Conservation (phyloP, 2,888 invertebrate species). For the Patella pellucida region DNA sequence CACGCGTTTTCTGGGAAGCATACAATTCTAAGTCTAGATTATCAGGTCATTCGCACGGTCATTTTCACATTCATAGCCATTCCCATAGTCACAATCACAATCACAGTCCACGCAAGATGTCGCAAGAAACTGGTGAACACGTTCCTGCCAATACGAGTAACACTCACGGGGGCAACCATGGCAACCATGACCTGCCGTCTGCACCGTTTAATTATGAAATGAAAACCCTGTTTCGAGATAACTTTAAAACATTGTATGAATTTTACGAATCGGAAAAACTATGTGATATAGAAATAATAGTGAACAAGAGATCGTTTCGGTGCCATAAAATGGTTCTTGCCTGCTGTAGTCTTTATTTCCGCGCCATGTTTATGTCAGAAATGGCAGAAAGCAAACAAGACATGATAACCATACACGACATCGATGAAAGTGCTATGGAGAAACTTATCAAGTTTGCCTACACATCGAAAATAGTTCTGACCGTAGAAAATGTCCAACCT, state of each 20-base stretch:
- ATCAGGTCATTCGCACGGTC: neutral
- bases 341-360: constrained; percentile 72
- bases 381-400: constrained; percentile 68
- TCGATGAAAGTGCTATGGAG: constrained; percentile 66
- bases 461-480: constrained; percentile 69
- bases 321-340: constrained; percentile 72
- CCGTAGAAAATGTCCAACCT: constrained; percentile 71
- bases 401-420: constrained; percentile 65
- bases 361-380: constrained; percentile 72
- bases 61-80: neutral
- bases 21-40: neutral
- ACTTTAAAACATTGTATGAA: constrained; percentile 53
- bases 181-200: constrained; percentile 12
- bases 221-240: constrained; percentile 44
- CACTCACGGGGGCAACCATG: constrained; percentile 7
- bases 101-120: constrained; percentile 3
- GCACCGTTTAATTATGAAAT: constrained; percentile 38
- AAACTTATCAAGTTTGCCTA: constrained; percentile 72
- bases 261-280: constrained; percentile 61
- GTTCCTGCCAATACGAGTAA: neutral
- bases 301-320: constrained; percentile 58
- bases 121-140: constrained; percentile 12
- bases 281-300: constrained; percentile 69
- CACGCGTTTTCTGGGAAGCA: neutral
- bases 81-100: neutral